Evolutionary conservation across 2,888 invertebrate species (phyloP), one percentile per base, ranked within the genome.

Genomic region (Xylocampa areola): DNA sequence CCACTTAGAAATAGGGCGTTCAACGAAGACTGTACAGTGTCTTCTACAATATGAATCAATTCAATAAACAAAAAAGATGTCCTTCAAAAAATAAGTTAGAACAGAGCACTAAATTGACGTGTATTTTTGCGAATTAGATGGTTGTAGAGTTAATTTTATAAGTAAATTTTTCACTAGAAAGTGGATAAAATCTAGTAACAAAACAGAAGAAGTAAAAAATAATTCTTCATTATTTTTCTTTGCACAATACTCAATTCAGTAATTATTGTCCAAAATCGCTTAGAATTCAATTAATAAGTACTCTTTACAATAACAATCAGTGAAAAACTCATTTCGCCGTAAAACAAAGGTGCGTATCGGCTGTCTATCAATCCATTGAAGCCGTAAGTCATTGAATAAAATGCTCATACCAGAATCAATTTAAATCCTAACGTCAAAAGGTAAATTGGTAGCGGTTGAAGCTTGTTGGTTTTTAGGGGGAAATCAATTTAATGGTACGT

Each of bases 311-410:
- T 40, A 68, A 62, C 65, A 65, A 65, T 65, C 65, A 68, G 69
- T 68, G 54, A 66, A 66, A 68, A 66, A 68, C 66, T 66, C 66
- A 66, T 66, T 66, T 66, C 54, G 14, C 33, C 47, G 45, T 41
- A 25, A 68, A 63, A 66, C 66, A 66, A 66, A 52, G 66, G 54
- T 19, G 37, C 66, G 21, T 66, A 66, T 66, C 66, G 54, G 66
- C 66, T 63, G 54, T 55, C 69, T 47, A 66, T 68, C 66, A 66
- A 63, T 47, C 54, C 63, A 68, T 62, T 65, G 63, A 68, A 43
- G 32, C 16, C 41, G 63, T 54, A 66, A 66, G 54, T 68, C 64
- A 68, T 54, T 66, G 49, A 63, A 66, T 66, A 54, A 66, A 66
- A 66, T 68, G 29, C 43, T 54, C 47, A 68, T 68, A 44, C 37